Evolutionary conservation across 2,797 vertebrate genomes (phyloP).

Genomic region (Hephaestus fuliginosus): DNA sequence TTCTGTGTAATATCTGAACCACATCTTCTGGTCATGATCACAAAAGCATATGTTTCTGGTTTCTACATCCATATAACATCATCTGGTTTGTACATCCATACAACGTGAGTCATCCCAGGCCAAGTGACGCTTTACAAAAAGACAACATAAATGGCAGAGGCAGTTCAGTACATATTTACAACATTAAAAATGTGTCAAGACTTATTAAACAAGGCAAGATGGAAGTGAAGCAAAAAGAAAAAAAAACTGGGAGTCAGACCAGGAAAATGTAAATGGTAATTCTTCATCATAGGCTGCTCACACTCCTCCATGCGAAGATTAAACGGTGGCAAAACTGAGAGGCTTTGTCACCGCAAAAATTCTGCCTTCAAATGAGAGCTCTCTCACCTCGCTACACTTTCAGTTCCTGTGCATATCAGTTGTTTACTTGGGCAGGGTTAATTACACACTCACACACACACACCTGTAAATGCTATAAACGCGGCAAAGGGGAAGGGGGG

Average conservation of each 20-base stretch:
- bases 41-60: constrained; percentile 81
- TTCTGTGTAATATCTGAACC: constrained; percentile 77
- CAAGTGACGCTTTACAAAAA: constrained; percentile 61
- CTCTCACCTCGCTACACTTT: constrained; percentile 39
- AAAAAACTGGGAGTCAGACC: not conserved
- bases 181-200: constrained; percentile 63
- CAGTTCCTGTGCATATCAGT: constrained; percentile 66
- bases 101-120: constrained; percentile 70
- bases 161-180: constrained; percentile 82
- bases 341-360: not conserved
- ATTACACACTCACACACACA: constrained; percentile 64
- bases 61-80: constrained; percentile 79
- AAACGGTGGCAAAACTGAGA: constrained; percentile 20
- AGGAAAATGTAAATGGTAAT: constrained; percentile 34
- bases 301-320: constrained; percentile 20
- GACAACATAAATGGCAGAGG: constrained; percentile 70
- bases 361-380: constrained; percentile 37
- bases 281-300: constrained; percentile 40
- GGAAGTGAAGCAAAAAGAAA: constrained; percentile 30
- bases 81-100: constrained; percentile 78
- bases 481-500: constrained; percentile 13
- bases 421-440: constrained; percentile 69
- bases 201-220: constrained; percentile 48
- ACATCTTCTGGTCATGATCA: constrained; percentile 72
- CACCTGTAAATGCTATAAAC: constrained; percentile 76